A percentile compares a stretch with the other conserved stretches of the same genome.
Conservation (phyloP, 2,797 vertebrate species). For the Gymnoscopelus microlampas region DNA sequence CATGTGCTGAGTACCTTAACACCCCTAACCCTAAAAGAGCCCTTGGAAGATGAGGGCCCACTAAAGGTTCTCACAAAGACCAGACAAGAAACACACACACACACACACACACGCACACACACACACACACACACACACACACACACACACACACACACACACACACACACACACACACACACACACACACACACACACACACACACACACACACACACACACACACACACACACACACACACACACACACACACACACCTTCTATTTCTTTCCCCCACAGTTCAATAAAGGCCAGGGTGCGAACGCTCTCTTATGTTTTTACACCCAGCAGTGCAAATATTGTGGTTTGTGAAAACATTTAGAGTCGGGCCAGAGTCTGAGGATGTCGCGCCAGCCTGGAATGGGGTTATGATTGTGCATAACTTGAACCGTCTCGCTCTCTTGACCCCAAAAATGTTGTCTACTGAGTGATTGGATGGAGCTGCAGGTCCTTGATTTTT, state of each 20-base stretch:
- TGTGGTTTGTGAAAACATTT: conserved; percentile 69
- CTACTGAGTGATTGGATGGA: conserved; percentile 48
- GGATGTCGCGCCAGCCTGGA: conserved; percentile 59
- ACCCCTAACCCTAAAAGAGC: too few relatives aligned
- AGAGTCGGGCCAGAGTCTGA: conserved; percentile 46
- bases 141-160: background rate
- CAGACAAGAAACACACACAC: too few relatives aligned
- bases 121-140: background rate
- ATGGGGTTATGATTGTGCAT: conserved; percentile 63
- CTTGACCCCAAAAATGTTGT: conserved; percentile 57
- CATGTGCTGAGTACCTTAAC: too few relatives aligned
- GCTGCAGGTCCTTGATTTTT: background rate
- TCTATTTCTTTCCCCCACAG: conserved; percentile 40
- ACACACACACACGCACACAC: too few relatives aligned
- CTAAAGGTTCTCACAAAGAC: too few relatives aligned
- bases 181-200: background rate
- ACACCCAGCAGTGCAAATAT: conserved; percentile 69
- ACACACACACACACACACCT: background rate
- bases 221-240: too few relatives aligned
- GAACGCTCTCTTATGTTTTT: conserved; percentile 67
- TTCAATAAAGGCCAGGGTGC: conserved; percentile 52
- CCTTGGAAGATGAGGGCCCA: too few relatives aligned
- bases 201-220: background rate
- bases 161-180: background rate
- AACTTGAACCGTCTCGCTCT: conserved; percentile 57